Conservation (phyloP, 2,113 vertebrate species). For the Bubo blakistoni region DNA sequence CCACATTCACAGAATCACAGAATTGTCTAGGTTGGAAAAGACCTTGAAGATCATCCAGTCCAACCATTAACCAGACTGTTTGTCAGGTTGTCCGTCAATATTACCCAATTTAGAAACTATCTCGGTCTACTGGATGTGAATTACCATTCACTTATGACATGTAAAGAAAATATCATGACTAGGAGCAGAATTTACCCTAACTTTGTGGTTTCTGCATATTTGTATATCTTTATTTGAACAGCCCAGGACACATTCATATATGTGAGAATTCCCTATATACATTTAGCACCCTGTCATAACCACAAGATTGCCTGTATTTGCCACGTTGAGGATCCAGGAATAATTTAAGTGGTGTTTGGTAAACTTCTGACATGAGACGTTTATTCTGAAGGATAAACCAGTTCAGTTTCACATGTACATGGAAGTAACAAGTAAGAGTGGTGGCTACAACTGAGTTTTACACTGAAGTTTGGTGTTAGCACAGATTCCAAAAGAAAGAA, state of each 20-base stretch:
- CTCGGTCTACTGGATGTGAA: neutral
- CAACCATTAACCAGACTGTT: too few relatives aligned
- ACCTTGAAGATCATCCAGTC: too few relatives aligned
- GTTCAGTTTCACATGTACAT: neutral
- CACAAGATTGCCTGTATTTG: neutral
- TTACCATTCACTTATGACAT: neutral
- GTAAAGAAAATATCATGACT: neutral
- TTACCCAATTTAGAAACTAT: neutral
- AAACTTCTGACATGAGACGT: neutral
- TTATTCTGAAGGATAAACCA: neutral
- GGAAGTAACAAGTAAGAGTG: neutral
- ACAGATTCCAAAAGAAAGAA: neutral
- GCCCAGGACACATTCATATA: neutral
- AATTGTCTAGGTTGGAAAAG: too few relatives aligned
- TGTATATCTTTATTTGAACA: neutral
- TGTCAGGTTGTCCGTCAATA: neutral
- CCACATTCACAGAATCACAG: too few relatives aligned
- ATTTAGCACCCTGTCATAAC: neutral
- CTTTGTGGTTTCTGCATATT: neutral
- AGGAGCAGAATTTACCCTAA: neutral
- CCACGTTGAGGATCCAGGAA: neutral
- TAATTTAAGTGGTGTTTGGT: neutral
- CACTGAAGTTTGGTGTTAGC: neutral
- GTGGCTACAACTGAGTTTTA: neutral
- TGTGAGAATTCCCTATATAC: fast-evolving